Conservation (phyloP, 2,113 vertebrate genomes). For the Pithys albifrons region DNA sequence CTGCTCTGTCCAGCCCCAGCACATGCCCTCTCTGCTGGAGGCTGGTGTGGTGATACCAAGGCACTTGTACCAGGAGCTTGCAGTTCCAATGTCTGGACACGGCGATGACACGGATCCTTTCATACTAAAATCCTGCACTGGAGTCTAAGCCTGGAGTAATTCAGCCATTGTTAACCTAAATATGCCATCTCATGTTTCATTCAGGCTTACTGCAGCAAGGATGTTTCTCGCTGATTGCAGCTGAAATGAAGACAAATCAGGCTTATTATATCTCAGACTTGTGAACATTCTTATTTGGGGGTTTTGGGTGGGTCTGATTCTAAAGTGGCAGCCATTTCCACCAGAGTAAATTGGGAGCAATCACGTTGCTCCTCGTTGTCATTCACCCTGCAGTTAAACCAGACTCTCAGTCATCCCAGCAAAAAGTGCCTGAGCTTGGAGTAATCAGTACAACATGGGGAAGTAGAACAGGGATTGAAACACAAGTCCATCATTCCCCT, state of each 20-base stretch:
- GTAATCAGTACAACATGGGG: background rate
- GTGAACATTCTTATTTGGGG: slow-evolving; percentile 58
- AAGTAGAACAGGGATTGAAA: background rate
- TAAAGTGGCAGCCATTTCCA: slow-evolving; percentile 38
- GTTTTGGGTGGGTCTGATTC: slow-evolving; percentile 41
- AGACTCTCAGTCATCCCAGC: background rate
- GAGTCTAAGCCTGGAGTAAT: background rate
- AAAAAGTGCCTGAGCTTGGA: background rate
- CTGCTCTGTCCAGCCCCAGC: background rate
- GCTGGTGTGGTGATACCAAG: background rate
- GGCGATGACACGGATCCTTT: background rate
- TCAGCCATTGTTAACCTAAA: slow-evolving; percentile 45
- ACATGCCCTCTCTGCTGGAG: background rate
- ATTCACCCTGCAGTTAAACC: background rate
- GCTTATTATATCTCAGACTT: slow-evolving; percentile 41
- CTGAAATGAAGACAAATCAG: slow-evolving; percentile 56
- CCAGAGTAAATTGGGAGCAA: slow-evolving; percentile 31
- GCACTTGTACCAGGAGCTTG: background rate
- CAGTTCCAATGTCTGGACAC: background rate
- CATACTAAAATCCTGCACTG: background rate
- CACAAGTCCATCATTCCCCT: background rate
- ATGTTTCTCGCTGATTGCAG: slow-evolving; percentile 36
- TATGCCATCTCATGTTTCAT: slow-evolving; percentile 46
- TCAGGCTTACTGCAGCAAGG: background rate
- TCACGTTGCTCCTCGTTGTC: slow-evolving; percentile 1